Evolutionary conservation across 1,140 invertebrate species (phyloP), one percentile per base, ranked within the genome.

Genomic region (Drosophila aff.): DNA sequence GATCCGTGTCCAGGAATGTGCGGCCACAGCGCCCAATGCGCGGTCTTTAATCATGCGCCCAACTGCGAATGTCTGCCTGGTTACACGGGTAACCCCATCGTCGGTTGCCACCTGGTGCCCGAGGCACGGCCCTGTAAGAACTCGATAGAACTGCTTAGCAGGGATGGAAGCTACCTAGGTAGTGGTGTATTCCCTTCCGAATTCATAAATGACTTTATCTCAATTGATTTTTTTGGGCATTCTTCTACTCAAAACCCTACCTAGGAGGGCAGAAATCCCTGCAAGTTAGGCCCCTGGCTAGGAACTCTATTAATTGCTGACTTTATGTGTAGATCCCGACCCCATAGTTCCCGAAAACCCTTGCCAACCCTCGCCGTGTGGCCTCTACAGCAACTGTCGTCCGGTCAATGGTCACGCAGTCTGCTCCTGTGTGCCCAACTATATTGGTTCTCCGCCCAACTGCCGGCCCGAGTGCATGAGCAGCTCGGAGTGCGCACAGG

Each of bases 1-100:
- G 95, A 97, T 92, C 97, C 97, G 16, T 98, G 97, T 92, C 94
- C 95, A 55, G 96, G 96, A 66, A 95, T 95, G 78, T 97, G 97
- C 93, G 97, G 97, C 43, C 91, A 96, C 62, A 97, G 97, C 89
- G 96, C 97, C 23, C 94, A 96, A 85, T 98, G 97, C 93, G 95
- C 94, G 86, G 96, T 97, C 16, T 95, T 96, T 59, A 97, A 97
- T 93, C 97, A 98, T 94, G 95, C 96, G 76, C 96, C 97, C 66
- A 95, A 96, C 66, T 98, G 97, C 93, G 95, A 94, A 72, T 97
- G 97, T 93, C 92, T 95, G 13, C 94, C 94, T 59, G 96, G 96
- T 76, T 97, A 95, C 92, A 96, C 94, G 68, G 97, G 97, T 86
- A 96, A 97, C 92, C 96, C 97, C 92, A 95, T 82, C 91, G 94